Percentiles rank a stretch among this genome's conserved stretches.
These are phyloP conservation scores for Ceuthmochares aereus DNA, from an alignment of 2,113 vertebrate genomes.

Conservation along the genomic window DNA sequence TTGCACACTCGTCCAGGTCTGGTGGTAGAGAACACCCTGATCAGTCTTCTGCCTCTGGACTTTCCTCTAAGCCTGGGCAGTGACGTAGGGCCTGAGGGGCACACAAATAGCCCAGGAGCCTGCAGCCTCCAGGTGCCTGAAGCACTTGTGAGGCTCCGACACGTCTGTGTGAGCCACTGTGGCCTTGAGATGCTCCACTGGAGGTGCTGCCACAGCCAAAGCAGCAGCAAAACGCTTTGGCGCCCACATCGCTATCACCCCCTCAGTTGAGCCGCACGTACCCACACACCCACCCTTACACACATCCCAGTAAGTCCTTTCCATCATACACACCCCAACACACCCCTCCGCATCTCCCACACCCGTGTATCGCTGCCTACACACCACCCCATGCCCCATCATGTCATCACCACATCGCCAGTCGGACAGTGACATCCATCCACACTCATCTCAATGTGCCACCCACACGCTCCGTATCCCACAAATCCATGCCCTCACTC, in stretches of 20 bases:
- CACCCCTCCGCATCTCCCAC: no score
- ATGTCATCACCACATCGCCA: no score
- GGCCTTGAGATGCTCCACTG: background rate
- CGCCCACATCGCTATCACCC: background rate
- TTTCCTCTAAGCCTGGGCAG: background rate
- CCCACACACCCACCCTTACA: background rate
- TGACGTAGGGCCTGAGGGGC: accelerated
- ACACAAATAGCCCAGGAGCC: background rate
- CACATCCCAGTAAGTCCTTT: background rate
- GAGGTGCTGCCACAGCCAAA: background rate
- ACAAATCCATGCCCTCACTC: background rate
- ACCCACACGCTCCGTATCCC: background rate
- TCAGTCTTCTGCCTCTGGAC: background rate
- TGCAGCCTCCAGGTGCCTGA: background rate
- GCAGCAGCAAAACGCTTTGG: background rate
- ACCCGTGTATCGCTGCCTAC: accelerated
- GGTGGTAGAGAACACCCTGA: background rate
- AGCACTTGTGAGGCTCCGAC: background rate
- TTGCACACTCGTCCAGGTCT: slow-evolving; percentile 91
- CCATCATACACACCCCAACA: no score
- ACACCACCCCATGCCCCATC: background rate
- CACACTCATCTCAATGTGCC: background rate
- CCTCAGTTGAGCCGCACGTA: background rate
- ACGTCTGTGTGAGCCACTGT: background rate
- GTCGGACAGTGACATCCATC: background rate